Conservation (phyloP, 2,888 invertebrate species). For the Clunio marinus region DNA sequence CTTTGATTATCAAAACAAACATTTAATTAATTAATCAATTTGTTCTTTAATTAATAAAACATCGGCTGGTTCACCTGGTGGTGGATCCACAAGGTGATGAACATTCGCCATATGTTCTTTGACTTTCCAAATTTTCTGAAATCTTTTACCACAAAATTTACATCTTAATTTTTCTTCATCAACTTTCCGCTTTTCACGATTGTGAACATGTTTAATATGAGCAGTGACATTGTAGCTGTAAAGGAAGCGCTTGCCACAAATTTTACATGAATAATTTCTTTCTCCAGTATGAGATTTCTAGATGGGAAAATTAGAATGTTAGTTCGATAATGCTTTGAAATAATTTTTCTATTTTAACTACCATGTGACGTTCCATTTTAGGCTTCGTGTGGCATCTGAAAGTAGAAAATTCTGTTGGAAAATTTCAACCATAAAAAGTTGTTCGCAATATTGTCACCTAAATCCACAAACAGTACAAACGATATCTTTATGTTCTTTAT, state of each 20-base stretch:
- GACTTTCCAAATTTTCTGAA: constrained; percentile 24
- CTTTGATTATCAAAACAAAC: too few relatives aligned
- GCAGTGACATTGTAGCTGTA: constrained; percentile 34
- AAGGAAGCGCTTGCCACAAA: constrained; percentile 26
- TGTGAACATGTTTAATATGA: constrained; percentile 29
- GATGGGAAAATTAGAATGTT: not conserved
- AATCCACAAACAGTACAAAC: constrained; percentile 25
- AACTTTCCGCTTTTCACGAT: not conserved
- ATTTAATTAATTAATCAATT: too few relatives aligned
- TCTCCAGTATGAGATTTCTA: constrained; percentile 17
- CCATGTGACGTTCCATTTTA: constrained; percentile 32
- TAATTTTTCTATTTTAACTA: not conserved
- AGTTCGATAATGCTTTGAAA: too few relatives aligned
- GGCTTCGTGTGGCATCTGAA: constrained; percentile 24
- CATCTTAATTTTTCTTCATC: constrained; percentile 25
- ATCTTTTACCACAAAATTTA: constrained; percentile 25
- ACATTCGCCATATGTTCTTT: constrained; percentile 32
- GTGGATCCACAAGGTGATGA: too few relatives aligned
- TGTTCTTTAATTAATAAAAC: too few relatives aligned
- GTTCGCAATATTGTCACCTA: too few relatives aligned
- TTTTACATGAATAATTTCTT: not conserved
- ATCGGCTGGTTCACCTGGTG: too few relatives aligned
- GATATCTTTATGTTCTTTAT: constrained; percentile 22
- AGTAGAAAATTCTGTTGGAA: too few relatives aligned
- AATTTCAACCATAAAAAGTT: too few relatives aligned